Evolutionary conservation across 2,113 vertebrate genomes (phyloP), one percentile per base, ranked within the genome.

Genomic region (Plecturocebus donacophilus): DNA sequence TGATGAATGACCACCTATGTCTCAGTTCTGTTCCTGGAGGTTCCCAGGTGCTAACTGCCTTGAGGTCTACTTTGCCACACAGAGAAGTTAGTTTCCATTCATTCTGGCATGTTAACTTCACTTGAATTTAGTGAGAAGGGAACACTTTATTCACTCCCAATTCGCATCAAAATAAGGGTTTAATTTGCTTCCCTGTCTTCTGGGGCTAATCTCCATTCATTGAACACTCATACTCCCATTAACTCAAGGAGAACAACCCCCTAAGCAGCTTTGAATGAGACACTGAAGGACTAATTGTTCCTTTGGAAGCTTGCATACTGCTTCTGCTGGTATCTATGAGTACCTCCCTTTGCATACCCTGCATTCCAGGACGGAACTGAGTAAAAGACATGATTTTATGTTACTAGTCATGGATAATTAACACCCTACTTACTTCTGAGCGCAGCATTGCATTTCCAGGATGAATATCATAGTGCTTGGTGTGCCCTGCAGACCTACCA

Each of bases 111-210:
- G 94, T 96, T 96, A 93, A 76, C 80, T 96, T 95, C 92, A 45
- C 80, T 30, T n/a, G 91, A 83, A 89, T 97, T 81, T 95, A 90
- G 93, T 95, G 90, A 96, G 13, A 90, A 35, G 71, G 71, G 96
- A 97, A 83, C 66, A 87, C 9, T 40, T 80, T 19, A 42, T 45
- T 90, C 87, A n/a, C 21, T 97, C 96, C 91, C 76, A 93, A 98
- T 97, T 98, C 93, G 92, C 85, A 97, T 96, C 68, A 61, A 64
- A 81, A 87, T 45, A 90, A 97, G 97, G 66, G 49, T 92, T 97
- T 98, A 70, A 97, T 96, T 90, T 61, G 75, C 84, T 95, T 90
- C 27, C 27, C 64, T 82, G 88, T 93, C 93, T 97, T 92, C 40
- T 70, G 96, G 96, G 93, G 70, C 90, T 70, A 68, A 84, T 91